phyloP scores from a whole-genome alignment of 2,888 invertebrate genomes.

The Papilio gigon region DNA sequence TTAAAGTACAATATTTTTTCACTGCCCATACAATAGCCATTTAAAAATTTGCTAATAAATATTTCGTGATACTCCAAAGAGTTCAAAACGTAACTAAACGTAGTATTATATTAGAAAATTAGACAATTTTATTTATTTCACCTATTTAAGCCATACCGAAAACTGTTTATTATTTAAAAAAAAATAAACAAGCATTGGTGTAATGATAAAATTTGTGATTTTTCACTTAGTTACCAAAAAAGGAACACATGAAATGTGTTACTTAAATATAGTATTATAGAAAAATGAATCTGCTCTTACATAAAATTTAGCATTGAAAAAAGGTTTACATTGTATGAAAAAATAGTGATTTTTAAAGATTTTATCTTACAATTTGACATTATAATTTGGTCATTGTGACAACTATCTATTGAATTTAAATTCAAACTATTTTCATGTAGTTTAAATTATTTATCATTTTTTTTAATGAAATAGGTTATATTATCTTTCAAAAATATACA shows the following conservation, averaged over 20 bases:
- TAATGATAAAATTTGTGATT: slow-evolving; percentile 19
- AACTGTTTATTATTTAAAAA: not conserved
- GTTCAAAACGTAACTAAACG: slow-evolving; percentile 19
- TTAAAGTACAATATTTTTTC: not conserved
- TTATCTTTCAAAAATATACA: not conserved
- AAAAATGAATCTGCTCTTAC: slow-evolving; percentile 1
- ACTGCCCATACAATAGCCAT: slow-evolving; percentile 21
- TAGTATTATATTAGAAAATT: slow-evolving; percentile 34
- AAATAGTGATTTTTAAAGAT: not conserved
- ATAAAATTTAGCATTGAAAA: not conserved
- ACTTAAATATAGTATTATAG: slow-evolving; percentile 14
- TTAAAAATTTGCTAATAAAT: slow-evolving; percentile 24
- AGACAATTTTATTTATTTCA: slow-evolving; percentile 40
- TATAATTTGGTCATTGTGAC: slow-evolving; percentile 8
- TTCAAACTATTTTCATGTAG: not conserved
- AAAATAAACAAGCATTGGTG: slow-evolving; percentile 9
- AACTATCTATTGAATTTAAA: not conserved
- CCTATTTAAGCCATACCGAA: slow-evolving; percentile 1
- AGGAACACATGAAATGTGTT: slow-evolving; percentile 28
- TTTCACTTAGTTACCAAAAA: slow-evolving; percentile 18
- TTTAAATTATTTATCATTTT: not conserved
- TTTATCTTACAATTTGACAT: not conserved
- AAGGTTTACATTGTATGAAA: not conserved
- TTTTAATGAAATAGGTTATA: not conserved
- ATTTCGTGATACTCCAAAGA: slow-evolving; percentile 34